Evolutionary conservation across 2,113 vertebrate genomes (phyloP).

Genomic region (Ahaetulla prasina): DNA sequence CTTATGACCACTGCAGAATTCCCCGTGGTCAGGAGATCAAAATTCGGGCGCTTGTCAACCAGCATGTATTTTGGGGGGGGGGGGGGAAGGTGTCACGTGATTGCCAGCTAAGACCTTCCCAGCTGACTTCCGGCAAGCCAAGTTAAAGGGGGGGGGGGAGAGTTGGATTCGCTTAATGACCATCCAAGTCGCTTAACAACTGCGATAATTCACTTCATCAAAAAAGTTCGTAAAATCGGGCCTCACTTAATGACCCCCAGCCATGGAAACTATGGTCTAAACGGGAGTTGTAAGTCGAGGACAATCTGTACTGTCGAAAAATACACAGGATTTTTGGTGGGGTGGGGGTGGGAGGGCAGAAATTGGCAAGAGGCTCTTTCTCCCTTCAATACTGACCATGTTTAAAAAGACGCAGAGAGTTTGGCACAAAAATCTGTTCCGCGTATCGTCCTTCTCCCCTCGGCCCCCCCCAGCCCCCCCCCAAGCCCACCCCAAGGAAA

Average conservation of each 20-base stretch:
- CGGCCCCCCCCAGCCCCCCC: rapidly evolving
- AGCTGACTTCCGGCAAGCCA: neutral
- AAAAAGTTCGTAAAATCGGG: too few species aligned
- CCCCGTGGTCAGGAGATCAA: neutral
- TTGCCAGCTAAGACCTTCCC: neutral
- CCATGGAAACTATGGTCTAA: neutral
- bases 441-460: neutral
- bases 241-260: too few species aligned
- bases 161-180: neutral
- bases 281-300: neutral
- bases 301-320: neutral
- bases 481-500: neutral
- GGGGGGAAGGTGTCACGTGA: neutral
- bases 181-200: neutral
- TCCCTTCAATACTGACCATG: neutral
- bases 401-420: constrained; percentile 30
- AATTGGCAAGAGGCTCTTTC: neutral
- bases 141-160: neutral
- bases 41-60: neutral
- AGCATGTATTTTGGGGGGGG: too few species aligned
- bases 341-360: neutral
- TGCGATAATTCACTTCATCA: too few species aligned
- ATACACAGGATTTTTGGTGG: neutral
- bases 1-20: too few species aligned
- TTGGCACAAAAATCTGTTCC: constrained; percentile 21